phyloP scores from a whole-genome alignment of 23 tunicate genomes.

The Trididemnum nubilum region DNA sequence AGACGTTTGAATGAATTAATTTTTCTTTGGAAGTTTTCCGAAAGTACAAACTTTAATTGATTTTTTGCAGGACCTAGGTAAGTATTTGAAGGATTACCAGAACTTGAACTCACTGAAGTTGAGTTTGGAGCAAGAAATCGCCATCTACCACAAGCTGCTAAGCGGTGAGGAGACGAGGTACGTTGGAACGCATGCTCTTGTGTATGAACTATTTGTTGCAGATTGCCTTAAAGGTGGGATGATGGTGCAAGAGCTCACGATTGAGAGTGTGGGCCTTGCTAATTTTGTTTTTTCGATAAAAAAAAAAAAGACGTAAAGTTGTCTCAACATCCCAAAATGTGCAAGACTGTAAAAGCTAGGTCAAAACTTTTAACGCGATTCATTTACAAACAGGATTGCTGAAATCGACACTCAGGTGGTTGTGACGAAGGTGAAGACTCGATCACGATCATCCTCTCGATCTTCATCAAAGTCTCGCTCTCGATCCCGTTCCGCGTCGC shows the following conservation, averaged over 20 bases:
- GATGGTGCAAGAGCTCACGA: too few species aligned
- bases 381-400: too few species aligned
- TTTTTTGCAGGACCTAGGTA: constrained; percentile 71
- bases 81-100: constrained; percentile 79
- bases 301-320: too few species aligned
- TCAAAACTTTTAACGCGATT: too few species aligned
- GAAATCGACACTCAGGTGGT: constrained; percentile 40
- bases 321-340: too few species aligned
- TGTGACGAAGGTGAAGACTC: constrained; percentile 3
- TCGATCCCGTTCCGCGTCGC: constrained; percentile 27
- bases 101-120: constrained; percentile 54
- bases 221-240: neutral
- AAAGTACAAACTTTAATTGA: too few species aligned
- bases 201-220: neutral
- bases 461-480: constrained; percentile 20
- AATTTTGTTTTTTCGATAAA: neutral
- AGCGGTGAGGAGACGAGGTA: constrained; percentile 82
- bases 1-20: too few species aligned
- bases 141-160: constrained; percentile 76
- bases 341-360: too few species aligned
- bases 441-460: constrained; percentile 16
- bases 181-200: too few species aligned
- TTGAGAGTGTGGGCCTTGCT: neutral
- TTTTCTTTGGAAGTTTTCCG: too few species aligned
- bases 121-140: constrained; percentile 89